Evolutionary conservation across 1,140 invertebrate genomes (phyloP), one percentile per base, ranked within the genome.

Genomic region (Tetramorium simillimum): DNA sequence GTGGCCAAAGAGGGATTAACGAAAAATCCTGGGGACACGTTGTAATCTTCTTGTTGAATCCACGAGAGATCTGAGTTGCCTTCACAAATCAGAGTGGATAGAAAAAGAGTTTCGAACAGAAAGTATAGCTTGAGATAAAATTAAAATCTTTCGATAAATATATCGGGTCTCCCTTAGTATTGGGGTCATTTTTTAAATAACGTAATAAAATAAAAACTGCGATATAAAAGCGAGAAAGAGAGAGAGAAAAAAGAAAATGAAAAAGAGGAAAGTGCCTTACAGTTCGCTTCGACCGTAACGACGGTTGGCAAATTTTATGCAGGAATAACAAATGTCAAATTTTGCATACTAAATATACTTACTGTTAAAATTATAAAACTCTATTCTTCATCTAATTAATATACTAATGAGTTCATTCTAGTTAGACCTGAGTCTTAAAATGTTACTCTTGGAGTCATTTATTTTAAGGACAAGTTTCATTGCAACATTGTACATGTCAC

Each of bases 21-120:
- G 62, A 69, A 49, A 81, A 37, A 46, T 21, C 43, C 43, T 12
- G 37, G 5, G 33, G 63, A 70, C 69, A 60, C 51, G 49, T 86
- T 46, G 46, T 85, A 75, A 84, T 75, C 80, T 70, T 46, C 40
- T 10, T 16, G 69, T 28, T 14, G 53, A 75, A 75, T 75, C 24
- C 21, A 24, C 53, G 16, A 84, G 53, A 10, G 46, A 16, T 33
- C 33, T 33, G 46, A 75, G 18, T 37, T 60, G n/a, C 33, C 58
- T 49, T 60, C 28, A 3, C 14, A 53, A 69, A 70, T 69, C 33
- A 33, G 46, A 40, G 7, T 3, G 53, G 28, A 49, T 60, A 14
- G 40, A 75, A 73, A 18, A 43, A 3, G 40, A 69, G 6, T 43
- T 18, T 40, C 24, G 16, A 40, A 53, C 9, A 2, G 5, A 53